Percentiles rank a stretch among this genome's conserved stretches.
Conservation (phyloP, 1,140 invertebrate genomes). For the Phymorhynchus buccinoides region DNA sequence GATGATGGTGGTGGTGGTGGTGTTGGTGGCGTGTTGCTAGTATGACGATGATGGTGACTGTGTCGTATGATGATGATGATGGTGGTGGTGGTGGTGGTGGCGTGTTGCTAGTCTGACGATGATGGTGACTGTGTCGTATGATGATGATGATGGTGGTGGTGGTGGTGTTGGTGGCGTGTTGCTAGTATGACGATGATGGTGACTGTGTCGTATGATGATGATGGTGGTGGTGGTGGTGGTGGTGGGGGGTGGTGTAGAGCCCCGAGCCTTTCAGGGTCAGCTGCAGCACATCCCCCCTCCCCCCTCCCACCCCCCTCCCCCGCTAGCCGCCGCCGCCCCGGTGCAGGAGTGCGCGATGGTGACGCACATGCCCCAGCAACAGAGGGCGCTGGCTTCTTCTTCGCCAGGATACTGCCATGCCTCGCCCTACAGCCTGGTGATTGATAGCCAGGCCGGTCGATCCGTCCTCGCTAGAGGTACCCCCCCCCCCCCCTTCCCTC, state of each 20-base stretch:
- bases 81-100: too few relatives aligned
- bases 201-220: not conserved
- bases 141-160: not conserved
- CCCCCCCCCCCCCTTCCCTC: not conserved
- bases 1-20: too few relatives aligned
- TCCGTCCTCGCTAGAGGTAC: slow-evolving; percentile 53
- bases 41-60: too few relatives aligned
- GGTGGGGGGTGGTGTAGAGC: slow-evolving; percentile 32
- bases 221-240: not conserved
- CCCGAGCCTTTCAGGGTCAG: slow-evolving; percentile 38
- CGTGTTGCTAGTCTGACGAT: too few relatives aligned
- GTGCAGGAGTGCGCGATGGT: slow-evolving; percentile 52
- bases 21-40: too few relatives aligned
- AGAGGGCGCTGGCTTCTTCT: slow-evolving; percentile 21
- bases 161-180: not conserved
- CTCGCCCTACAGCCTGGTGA: slow-evolving; percentile 46
- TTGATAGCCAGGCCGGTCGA: slow-evolving; percentile 51
- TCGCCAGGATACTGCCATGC: too few relatives aligned
- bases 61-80: too few relatives aligned
- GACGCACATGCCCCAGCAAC: slow-evolving; percentile 44
- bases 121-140: too few relatives aligned
- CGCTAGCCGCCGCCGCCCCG: slow-evolving; percentile 10
- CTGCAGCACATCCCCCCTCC: slow-evolving; percentile 40
- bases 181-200: too few relatives aligned
- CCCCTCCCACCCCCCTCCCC: slow-evolving; percentile 44